Conservation (phyloP, 2,113 vertebrate genomes). For the Fulica atra region DNA sequence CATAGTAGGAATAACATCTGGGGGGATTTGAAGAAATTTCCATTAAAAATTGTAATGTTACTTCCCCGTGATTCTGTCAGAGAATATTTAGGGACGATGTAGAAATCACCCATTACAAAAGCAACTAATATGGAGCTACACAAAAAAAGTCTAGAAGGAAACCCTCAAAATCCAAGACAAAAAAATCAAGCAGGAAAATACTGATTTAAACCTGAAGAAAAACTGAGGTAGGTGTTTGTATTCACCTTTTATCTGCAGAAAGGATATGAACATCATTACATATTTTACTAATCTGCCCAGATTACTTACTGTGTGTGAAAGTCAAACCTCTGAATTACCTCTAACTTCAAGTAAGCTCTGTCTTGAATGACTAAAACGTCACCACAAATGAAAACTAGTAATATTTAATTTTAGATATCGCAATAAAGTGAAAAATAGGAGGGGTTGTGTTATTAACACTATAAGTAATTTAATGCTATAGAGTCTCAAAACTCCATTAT, state of each 20-base stretch:
- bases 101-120: not conserved
- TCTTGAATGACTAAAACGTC: not conserved
- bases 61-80: not conserved
- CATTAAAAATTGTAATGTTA: not conserved
- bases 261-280: not conserved
- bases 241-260: not conserved
- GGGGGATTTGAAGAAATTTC: not conserved
- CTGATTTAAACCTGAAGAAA: not conserved
- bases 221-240: not conserved
- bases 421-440: not conserved
- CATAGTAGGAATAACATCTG: not conserved
- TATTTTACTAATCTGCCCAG: not conserved
- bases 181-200: not conserved
- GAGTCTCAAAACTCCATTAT: not conserved
- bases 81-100: not conserved
- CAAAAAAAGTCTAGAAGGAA: not conserved
- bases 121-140: not conserved
- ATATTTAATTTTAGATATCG: not conserved
- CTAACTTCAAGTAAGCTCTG: not conserved
- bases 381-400: not conserved
- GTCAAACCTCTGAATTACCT: not conserved
- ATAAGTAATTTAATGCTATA: not conserved
- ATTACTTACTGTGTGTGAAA: not conserved
- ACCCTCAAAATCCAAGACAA: not conserved
- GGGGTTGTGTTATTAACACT: not conserved